These are phyloP conservation scores for Heliopora coerulea DNA, from an alignment of 92 coral and sea anemone genomes.

Conservation along the genomic window DNA sequence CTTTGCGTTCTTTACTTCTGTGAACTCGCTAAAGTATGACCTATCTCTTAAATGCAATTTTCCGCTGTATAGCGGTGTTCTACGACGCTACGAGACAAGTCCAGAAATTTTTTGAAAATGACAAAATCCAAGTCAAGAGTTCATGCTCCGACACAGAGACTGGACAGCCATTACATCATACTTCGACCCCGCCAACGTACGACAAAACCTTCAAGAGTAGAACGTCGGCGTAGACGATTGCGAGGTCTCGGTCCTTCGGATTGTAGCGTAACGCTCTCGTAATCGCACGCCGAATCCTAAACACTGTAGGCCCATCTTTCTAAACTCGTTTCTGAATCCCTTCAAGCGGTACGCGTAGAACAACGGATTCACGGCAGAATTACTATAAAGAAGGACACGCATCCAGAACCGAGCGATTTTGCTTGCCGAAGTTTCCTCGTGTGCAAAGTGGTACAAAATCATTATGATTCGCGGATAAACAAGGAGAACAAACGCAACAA, in stretches of 20 bases:
- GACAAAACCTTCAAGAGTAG: not conserved
- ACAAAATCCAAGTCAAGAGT: too few relatives aligned
- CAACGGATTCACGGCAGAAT: conserved; percentile 73
- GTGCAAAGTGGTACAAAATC: conserved; percentile 70
- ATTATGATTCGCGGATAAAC: conserved; percentile 83
- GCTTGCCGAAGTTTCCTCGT: conserved; percentile 50
- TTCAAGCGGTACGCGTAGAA: conserved; percentile 78
- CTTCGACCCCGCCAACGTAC: too few relatives aligned
- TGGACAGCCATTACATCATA: too few relatives aligned
- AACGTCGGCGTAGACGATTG: not conserved
- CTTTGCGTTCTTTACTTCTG: too few relatives aligned
- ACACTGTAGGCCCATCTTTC: conserved; percentile 50
- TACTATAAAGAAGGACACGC: conserved; percentile 69
- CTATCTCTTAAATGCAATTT: too few relatives aligned
- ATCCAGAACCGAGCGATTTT: conserved; percentile 79
- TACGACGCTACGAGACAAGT: too few relatives aligned
- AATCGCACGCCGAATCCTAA: conserved; percentile 20
- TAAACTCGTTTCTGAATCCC: conserved; percentile 69
- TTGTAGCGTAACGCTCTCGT: conserved; percentile 31
- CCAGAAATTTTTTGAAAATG: too few relatives aligned
- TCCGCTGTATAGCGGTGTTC: too few relatives aligned
- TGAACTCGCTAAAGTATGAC: too few relatives aligned
- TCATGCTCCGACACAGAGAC: too few relatives aligned
- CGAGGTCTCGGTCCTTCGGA: not conserved
- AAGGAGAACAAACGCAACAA: conserved; percentile 69